These are phyloP conservation scores for Poecilia wingei DNA, from an alignment of 2,797 vertebrate genomes.

Conservation along the genomic window DNA sequence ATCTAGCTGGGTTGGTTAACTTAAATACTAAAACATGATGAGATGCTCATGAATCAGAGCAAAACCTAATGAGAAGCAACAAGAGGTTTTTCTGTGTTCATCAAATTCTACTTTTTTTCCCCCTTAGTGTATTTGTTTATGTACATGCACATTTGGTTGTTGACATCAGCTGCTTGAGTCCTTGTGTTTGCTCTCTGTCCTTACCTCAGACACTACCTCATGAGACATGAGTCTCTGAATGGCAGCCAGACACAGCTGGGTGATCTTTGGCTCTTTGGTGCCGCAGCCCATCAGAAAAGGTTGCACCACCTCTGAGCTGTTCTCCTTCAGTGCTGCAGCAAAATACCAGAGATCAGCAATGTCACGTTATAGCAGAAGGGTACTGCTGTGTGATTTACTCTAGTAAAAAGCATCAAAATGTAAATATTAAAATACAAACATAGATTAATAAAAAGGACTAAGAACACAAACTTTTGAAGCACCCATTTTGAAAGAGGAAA, in stretches of 20 bases:
- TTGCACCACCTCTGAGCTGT: slow-evolving; percentile 97
- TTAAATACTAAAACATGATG: not conserved
- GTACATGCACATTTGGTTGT: not conserved
- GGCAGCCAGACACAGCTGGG: slow-evolving; percentile 95
- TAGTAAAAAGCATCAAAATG: not conserved
- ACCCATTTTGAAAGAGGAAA: not conserved
- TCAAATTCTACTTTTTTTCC: not conserved
- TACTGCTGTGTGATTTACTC: not conserved
- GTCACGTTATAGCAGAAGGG: not conserved
- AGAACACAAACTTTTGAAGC: not conserved
- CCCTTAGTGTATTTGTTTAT: not conserved
- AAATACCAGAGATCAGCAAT: slow-evolving; percentile 24
- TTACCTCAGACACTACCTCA: slow-evolving; percentile 98
- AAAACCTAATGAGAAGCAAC: not conserved
- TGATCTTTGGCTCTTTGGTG: slow-evolving; percentile 99
- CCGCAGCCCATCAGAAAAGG: slow-evolving; percentile 99
- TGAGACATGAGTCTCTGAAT: slow-evolving; percentile 99
- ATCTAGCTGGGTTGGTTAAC: not conserved
- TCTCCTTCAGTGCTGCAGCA: slow-evolving; percentile 92
- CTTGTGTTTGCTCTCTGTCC: slow-evolving; percentile 2
- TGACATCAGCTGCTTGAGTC: not conserved
- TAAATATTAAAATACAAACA: not conserved
- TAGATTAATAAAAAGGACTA: not conserved
- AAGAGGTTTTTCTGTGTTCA: not conserved
- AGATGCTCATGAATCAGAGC: not conserved